Evolutionary conservation across 2,888 invertebrate species (phyloP).

Genomic region (Idaea dimidiata): DNA sequence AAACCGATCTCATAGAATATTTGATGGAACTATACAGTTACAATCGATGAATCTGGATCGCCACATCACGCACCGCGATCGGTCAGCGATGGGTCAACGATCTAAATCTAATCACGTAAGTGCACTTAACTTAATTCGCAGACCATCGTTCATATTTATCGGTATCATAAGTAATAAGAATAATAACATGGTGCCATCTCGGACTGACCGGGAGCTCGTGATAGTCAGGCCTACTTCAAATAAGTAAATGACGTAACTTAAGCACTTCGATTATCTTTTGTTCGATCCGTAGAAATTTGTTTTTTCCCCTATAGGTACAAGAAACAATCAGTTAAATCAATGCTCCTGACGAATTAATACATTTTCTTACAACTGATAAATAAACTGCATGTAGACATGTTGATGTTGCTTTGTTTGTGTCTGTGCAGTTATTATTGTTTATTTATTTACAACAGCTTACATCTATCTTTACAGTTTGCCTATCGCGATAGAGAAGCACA

Average conservation of each 20-base stretch:
- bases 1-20: neutral
- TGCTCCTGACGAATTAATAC: too few species aligned
- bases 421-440: too few species aligned
- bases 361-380: too few species aligned
- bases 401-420: too few species aligned
- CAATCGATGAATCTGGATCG: neutral
- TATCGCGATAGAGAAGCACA: too few species aligned
- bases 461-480: too few species aligned
- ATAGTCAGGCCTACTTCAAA: neutral
- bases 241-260: neutral
- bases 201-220: neutral
- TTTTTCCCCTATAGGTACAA: too few species aligned
- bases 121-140: neutral
- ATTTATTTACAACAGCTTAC: too few species aligned
- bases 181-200: neutral
- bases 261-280: too few species aligned
- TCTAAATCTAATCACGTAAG: neutral
- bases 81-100: neutral
- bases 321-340: too few species aligned
- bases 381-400: too few species aligned
- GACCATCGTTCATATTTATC: neutral
- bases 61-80: neutral
- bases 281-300: too few species aligned
- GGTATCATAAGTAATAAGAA: neutral
- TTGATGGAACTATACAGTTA: neutral